phyloP scores from a whole-genome alignment of 1,140 invertebrate genomes.

The Drosophila persimilis region DNA sequence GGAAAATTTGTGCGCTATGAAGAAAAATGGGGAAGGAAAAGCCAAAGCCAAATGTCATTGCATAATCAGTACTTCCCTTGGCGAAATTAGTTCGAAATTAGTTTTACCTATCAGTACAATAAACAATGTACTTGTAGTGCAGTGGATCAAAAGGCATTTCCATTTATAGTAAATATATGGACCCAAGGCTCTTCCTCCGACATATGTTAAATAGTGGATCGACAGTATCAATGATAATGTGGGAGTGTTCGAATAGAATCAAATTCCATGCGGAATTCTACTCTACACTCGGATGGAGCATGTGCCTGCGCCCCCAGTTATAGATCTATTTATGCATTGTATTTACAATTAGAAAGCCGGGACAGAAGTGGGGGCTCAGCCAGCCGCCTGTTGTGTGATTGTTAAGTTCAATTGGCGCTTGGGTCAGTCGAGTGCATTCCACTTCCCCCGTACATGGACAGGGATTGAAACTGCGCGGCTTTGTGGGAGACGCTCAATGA shows the following conservation, averaged over 20 bases:
- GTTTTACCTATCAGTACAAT: no score
- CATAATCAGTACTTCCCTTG: slow-evolving; percentile 22
- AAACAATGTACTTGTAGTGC: no score
- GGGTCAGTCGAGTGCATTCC: slow-evolving; percentile 79
- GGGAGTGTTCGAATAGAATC: no score
- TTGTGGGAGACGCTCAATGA: slow-evolving; percentile 4
- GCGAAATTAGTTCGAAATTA: no score
- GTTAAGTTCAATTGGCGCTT: slow-evolving; percentile 78
- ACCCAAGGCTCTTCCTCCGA: no score
- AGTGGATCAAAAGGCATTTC: no score
- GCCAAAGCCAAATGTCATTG: slow-evolving; percentile 33
- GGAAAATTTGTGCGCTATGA: slow-evolving; percentile 8
- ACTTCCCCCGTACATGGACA: slow-evolving; percentile 43
- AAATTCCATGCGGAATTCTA: background rate
- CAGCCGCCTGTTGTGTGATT: slow-evolving; percentile 62
- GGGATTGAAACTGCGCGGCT: slow-evolving; percentile 1
- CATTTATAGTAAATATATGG: no score
- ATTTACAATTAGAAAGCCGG: slow-evolving; percentile 69
- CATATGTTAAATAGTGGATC: no score
- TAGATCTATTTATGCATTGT: slow-evolving; percentile 69
- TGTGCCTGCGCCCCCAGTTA: slow-evolving; percentile 28
- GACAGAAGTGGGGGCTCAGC: background rate
- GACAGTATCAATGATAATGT: no score
- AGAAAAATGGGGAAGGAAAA: slow-evolving; percentile 26
- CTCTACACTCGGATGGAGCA: slow-evolving; percentile 3